Evolutionary conservation across 2,888 invertebrate species (phyloP).

Genomic region (Pollenia labialis): DNA sequence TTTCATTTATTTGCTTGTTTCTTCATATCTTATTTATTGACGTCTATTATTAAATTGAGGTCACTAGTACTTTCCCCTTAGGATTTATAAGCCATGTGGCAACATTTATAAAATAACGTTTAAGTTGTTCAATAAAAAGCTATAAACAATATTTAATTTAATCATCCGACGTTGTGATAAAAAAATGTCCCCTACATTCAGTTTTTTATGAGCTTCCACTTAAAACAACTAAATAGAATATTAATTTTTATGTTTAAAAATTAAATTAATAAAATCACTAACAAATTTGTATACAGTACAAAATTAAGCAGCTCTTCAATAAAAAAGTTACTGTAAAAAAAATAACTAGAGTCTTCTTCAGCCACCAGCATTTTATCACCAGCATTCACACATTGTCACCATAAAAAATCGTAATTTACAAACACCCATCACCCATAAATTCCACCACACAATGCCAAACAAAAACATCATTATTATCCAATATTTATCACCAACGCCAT

Average conservation of each 20-base stretch:
- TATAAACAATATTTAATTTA: not conserved
- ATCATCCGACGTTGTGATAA: not conserved
- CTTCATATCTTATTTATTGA: no score
- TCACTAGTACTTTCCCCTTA: not conserved
- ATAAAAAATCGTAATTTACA: slow-evolving; percentile 5
- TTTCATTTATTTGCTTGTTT: no score
- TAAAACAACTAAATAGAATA: slow-evolving; percentile 2
- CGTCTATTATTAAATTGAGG: not conserved
- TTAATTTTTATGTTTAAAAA: slow-evolving; percentile 8
- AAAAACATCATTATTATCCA: not conserved
- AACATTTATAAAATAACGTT: no score
- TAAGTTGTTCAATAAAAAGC: no score
- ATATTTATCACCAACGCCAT: not conserved
- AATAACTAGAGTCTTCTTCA: not conserved
- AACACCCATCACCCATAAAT: not conserved
- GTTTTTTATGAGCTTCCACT: slow-evolving; percentile 8
- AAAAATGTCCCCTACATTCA: not conserved
- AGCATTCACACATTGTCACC: slow-evolving; percentile 2
- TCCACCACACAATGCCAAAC: not conserved
- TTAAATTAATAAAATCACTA: slow-evolving; percentile 42
- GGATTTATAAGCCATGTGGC: no score
- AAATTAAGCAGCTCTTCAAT: slow-evolving; percentile 1
- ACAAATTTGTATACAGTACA: slow-evolving; percentile 16
- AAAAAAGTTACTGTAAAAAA: not conserved
- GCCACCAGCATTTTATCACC: not conserved